A percentile compares a stretch with the other conserved stretches of the same genome.
Conservation (phyloP, 2,888 invertebrate species). For the Sphinx pinastri region DNA sequence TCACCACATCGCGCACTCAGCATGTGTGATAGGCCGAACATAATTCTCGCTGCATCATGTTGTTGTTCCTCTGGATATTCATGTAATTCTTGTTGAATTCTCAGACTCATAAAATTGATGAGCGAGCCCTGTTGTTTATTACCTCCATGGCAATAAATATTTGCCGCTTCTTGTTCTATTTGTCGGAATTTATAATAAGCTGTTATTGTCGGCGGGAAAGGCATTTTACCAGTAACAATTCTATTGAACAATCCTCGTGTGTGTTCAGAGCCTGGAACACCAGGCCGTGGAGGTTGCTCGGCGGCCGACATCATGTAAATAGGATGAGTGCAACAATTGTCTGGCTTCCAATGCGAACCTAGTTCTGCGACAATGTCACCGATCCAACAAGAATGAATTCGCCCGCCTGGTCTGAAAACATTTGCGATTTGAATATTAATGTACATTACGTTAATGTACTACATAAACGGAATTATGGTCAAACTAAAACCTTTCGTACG, state of each 20-base stretch:
- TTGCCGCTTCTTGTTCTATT: slow-evolving; percentile 86
- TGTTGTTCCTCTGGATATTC: slow-evolving; percentile 87
- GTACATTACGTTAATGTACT: no score
- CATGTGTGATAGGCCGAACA: slow-evolving; percentile 86
- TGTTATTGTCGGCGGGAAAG: slow-evolving; percentile 83
- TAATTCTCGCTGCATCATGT: slow-evolving; percentile 86
- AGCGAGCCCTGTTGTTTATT: slow-evolving; percentile 86
- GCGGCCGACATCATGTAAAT: slow-evolving; percentile 86
- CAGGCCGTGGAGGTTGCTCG: slow-evolving; percentile 85
- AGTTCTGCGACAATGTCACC: slow-evolving; percentile 91
- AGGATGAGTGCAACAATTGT: slow-evolving; percentile 75
- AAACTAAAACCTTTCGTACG: slow-evolving; percentile 86
- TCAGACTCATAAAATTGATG: slow-evolving; percentile 85
- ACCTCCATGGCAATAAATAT: slow-evolving; percentile 85
- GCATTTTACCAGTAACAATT: slow-evolving; percentile 85
- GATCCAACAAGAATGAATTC: slow-evolving; percentile 89
- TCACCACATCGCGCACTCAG: slow-evolving; percentile 86
- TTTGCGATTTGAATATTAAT: not conserved
- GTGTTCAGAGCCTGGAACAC: slow-evolving; percentile 77
- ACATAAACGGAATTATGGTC: not conserved
- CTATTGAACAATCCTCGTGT: slow-evolving; percentile 85
- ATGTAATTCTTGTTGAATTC: slow-evolving; percentile 87
- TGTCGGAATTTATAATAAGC: slow-evolving; percentile 87
- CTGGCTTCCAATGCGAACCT: slow-evolving; percentile 88
- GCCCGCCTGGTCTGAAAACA: slow-evolving; percentile 88